A percentile compares a stretch with the other conserved stretches of the same genome.
phyloP scores from a whole-genome alignment of 1,140 invertebrate genomes.

The Helicoverpa zea region DNA sequence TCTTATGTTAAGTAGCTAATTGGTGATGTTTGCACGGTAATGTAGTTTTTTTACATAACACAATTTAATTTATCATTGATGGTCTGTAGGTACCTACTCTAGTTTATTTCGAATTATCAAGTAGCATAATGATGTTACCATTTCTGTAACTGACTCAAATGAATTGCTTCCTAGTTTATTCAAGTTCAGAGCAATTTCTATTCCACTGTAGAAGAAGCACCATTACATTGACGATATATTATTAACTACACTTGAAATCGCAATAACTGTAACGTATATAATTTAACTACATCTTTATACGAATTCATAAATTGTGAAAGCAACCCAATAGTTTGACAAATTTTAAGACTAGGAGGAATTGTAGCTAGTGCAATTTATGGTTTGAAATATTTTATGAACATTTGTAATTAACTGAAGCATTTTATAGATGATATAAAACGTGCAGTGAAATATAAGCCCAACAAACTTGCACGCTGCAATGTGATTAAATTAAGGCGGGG shows the following conservation, averaged over 20 bases:
- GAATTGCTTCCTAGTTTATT: no score
- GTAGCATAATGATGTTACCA: no score
- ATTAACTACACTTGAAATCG: not conserved
- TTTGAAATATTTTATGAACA: not conserved
- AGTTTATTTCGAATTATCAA: no score
- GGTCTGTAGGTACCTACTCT: no score
- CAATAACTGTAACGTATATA: conserved; percentile 1
- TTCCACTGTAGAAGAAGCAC: not conserved
- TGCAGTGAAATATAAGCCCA: not conserved
- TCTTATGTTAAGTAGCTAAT: no score
- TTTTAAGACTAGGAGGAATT: not conserved
- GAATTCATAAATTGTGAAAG: not conserved
- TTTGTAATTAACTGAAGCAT: not conserved
- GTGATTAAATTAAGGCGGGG: not conserved
- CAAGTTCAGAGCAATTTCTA: no score
- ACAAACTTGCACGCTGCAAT: not conserved
- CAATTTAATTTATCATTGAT: no score
- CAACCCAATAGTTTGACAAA: not conserved
- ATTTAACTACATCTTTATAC: conserved; percentile 5
- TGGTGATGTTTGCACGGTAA: no score
- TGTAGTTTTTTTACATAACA: no score
- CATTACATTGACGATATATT: not conserved
- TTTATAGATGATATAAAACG: conserved; percentile 1
- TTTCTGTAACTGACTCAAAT: no score
- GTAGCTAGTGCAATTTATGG: not conserved